Evolutionary conservation across 2,113 vertebrate genomes (phyloP).

Genomic region (Clarias gariepinus): DNA sequence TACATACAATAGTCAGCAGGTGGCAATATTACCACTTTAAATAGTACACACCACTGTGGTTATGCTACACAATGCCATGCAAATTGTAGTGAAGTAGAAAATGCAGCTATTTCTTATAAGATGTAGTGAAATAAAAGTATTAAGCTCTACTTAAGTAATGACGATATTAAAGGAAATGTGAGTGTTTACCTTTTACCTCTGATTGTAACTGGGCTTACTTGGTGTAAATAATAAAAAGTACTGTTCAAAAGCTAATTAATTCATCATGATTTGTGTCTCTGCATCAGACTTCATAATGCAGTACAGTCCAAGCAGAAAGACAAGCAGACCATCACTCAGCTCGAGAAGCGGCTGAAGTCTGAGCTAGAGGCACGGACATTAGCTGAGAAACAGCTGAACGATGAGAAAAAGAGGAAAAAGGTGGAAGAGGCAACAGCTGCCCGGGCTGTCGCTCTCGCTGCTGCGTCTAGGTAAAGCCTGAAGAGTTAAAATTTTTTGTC

Average conservation of each 20-base stretch:
- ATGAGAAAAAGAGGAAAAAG: constrained; percentile 97
- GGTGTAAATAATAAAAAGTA: neutral
- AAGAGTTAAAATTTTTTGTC: too few relatives aligned
- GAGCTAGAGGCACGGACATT: constrained; percentile 92
- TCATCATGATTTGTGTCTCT: neutral
- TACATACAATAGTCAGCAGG: too few relatives aligned
- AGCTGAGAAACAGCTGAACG: constrained; percentile 93
- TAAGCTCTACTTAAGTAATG: too few relatives aligned
- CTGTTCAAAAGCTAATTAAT: neutral
- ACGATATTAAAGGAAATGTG: too few relatives aligned
- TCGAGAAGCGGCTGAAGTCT: constrained; percentile 95
- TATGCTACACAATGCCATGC: too few relatives aligned
- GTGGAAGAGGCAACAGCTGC: constrained; percentile 94
- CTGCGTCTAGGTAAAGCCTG: constrained; percentile 83
- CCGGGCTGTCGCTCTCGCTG: constrained; percentile 89
- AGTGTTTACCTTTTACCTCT: too few relatives aligned
- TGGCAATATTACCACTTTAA: too few relatives aligned
- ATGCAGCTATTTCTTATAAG: too few relatives aligned
- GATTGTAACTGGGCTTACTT: neutral
- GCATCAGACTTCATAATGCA: constrained; percentile 89
- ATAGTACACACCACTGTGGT: too few relatives aligned
- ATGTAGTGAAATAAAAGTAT: too few relatives aligned
- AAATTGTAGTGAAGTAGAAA: too few relatives aligned
- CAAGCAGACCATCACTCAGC: constrained; percentile 93
- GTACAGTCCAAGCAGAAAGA: constrained; percentile 98